Evolutionary conservation across 2,113 vertebrate genomes (phyloP), one percentile per base, ranked within the genome.

Genomic region (Nerophis lumbriciformis): DNA sequence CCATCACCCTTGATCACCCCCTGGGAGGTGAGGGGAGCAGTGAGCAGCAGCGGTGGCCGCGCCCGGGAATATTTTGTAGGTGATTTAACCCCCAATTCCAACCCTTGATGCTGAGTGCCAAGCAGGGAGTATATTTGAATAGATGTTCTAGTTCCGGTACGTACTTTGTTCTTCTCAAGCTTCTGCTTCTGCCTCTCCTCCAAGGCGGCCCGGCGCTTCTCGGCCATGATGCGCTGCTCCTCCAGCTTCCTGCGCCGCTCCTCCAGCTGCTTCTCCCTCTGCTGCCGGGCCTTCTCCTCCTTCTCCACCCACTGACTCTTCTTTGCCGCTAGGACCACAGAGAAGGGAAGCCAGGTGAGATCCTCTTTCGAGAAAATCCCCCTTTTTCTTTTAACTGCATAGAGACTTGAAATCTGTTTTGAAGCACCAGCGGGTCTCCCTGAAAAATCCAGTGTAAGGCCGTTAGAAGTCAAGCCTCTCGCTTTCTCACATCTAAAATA

Each of bases 101-200:
- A 28, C 28, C 28, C 28, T 28, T 28, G 28, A 3, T 4, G 28
- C 28, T 28, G 28, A 28, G 28, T 28, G 3, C 28, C 28, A 28
- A 28, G 28, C 28, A 28, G 28, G 28, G 28, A 28, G 4, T 28
- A 28, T 28, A 28, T 28, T 28, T 28, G 28, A 28, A 28, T 19
- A 19, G 19, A 19, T 19, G 19, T 19, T 28, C 1, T 50, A 19
- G 14, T n/a, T 1, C 47, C 13, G 11, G 60, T 42, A 73, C 84
- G 0, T 75, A 99, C 96, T 94, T 98, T 99, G 83, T 98, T 99
- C 77, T 93, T 98, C 88, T 95, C 94, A 39, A 95, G 88, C 80
- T 98, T 99, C 83, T 94, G 93, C 53, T 93, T 90, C 87, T 99
- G 95, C 48, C 95, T 84, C 77, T 98, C 94, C 76, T 98, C 95